Conservation (phyloP, 2,888 invertebrate genomes). For the Nemurella pictetii region DNA sequence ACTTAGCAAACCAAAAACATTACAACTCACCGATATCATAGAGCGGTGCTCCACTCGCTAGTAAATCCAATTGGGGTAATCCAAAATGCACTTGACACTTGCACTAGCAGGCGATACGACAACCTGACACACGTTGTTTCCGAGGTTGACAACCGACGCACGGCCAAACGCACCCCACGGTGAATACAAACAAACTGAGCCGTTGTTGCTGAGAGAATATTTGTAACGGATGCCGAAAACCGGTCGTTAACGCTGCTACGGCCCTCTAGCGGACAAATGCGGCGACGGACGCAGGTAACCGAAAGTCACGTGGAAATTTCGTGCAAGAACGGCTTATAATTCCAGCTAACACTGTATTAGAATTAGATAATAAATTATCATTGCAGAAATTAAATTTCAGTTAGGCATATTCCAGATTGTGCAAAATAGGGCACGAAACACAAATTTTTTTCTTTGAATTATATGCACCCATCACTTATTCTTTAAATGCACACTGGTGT, state of each 20-base stretch:
- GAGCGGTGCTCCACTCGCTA: neutral
- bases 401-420: too few relatives aligned
- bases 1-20: too few relatives aligned
- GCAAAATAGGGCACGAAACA: too few relatives aligned
- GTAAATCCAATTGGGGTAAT: neutral
- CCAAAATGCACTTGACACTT: neutral
- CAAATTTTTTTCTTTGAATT: too few relatives aligned
- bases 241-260: neutral
- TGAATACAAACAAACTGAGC: neutral
- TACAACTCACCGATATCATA: too few relatives aligned
- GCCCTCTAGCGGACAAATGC: neutral
- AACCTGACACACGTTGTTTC: neutral
- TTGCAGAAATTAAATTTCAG: too few relatives aligned
- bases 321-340: too few relatives aligned
- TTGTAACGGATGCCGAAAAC: neutral
- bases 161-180: neutral
- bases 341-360: too few relatives aligned
- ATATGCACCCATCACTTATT: too few relatives aligned
- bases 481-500: too few relatives aligned
- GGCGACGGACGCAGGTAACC: neutral
- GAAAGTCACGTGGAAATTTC: neutral
- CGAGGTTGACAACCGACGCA: neutral
- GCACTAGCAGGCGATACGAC: neutral
- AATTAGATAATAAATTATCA: too few relatives aligned
- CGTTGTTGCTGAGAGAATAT: too few relatives aligned